Evolutionary conservation across 2,113 vertebrate genomes (phyloP), one percentile per base, ranked within the genome.

Genomic region (Setophaga coronata): DNA sequence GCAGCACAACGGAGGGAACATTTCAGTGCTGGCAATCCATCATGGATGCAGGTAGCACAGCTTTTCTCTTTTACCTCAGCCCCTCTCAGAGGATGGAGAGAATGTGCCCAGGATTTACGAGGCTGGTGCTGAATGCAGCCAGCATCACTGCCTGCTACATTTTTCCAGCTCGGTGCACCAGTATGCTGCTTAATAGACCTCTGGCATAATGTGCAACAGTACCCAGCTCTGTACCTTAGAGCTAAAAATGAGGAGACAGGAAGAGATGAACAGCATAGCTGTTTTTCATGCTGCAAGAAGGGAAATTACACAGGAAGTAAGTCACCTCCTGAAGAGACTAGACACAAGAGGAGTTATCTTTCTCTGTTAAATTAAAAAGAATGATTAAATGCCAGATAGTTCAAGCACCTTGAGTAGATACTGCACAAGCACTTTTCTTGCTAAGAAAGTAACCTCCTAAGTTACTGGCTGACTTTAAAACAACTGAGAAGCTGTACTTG

Each of bases 121-220:
- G 80, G 69, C 90, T 95, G 1, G 1, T 78, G 88, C 76, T 82
- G 95, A 87, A 87, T 90, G 77, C 86, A 92, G 96, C 84, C 69
- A 51, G 90, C 80, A 36, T 93, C 92, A 86, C 48, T 77, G 90
- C 71, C 92, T 96, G 93, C 83, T 96, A 36, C 82, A 67, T 96
- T 96, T 96, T 95, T 97, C 96, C 92, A 96, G 86, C 64, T 94
- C 57, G 6, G 72, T 95, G 92, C 93, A 82, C 92, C 93, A 92
- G 96, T 94, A 90, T 95, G 93, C 83, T 94, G 88, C 80, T 96
- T 96, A 96, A 95, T 96, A 96, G 95, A 93, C 89, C 96, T 61
- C 91, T 90, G 89, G 95, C 90, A 69, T 93, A 89, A 96, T 79
- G 93, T 83, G 92, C 69, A 90, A 54, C 18, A 25, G 48, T 54